phyloP scores from a whole-genome alignment of 2,797 vertebrate species.

The Lemur catta region DNA sequence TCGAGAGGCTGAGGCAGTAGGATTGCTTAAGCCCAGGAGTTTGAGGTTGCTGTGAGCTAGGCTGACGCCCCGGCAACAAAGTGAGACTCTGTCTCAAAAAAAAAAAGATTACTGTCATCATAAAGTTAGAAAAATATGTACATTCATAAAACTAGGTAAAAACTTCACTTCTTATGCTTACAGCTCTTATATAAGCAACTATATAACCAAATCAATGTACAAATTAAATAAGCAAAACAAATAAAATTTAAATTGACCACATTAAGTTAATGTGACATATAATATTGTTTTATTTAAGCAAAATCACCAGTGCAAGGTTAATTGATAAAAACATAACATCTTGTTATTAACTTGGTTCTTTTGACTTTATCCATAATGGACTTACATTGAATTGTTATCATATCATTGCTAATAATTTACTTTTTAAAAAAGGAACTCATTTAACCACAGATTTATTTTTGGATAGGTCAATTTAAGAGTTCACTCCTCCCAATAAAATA shows the following conservation, averaged over 20 bases:
- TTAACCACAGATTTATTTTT: slow-evolving; percentile 27
- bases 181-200: slow-evolving; percentile 2
- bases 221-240: slow-evolving; percentile 43
- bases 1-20: too few relatives aligned
- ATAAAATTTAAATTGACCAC: slow-evolving; percentile 43
- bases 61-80: too few relatives aligned
- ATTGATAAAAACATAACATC: slow-evolving; percentile 6
- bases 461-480: background rate
- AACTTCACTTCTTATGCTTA: background rate
- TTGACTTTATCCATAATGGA: background rate
- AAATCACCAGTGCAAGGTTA: slow-evolving; percentile 1
- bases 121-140: background rate
- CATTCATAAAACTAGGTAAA: background rate
- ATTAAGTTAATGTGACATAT: slow-evolving; percentile 35
- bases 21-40: too few relatives aligned
- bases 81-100: too few relatives aligned
- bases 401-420: background rate
- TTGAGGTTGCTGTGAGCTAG: too few relatives aligned
- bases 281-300: slow-evolving; percentile 37
- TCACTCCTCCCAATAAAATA: background rate
- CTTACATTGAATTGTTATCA: background rate
- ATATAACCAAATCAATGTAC: slow-evolving; percentile 39
- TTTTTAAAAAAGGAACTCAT: background rate
- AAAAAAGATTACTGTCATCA: background rate
- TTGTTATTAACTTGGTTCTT: background rate